phyloP scores from a whole-genome alignment of 2,888 invertebrate genomes.

The Gasteruption jaculator region DNA sequence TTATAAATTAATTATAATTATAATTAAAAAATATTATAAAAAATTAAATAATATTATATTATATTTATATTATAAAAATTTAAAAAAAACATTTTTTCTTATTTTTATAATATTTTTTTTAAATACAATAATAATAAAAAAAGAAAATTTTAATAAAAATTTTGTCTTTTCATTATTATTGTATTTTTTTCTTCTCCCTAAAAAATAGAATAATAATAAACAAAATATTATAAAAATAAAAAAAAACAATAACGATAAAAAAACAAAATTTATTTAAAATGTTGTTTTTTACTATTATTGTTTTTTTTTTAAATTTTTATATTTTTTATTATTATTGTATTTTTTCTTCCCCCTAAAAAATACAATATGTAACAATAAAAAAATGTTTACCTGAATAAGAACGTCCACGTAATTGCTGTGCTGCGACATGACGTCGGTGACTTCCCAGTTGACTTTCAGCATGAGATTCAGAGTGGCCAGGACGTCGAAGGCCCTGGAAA shows the following conservation, averaged over 20 bases:
- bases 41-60: slow-evolving; percentile 3
- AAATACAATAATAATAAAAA: not conserved
- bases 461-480: slow-evolving; percentile 75
- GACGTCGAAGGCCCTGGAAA: slow-evolving; percentile 74
- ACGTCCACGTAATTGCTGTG: slow-evolving; percentile 87
- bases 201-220: slow-evolving; percentile 4
- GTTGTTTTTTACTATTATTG: no score
- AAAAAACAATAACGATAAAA: no score
- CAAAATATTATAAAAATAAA: slow-evolving; percentile 6
- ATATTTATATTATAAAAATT: slow-evolving; percentile 1
- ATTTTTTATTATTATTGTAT: not conserved
- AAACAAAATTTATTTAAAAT: not conserved
- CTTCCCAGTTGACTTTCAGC: slow-evolving; percentile 91
- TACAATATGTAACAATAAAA: not conserved
- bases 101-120: no score
- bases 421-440: slow-evolving; percentile 91
- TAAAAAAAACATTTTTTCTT: no score
- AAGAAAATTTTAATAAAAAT: not conserved
- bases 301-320: no score
- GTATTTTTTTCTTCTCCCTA: no score
- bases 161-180: no score
- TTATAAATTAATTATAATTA: slow-evolving; percentile 6
- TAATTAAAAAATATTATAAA: no score
- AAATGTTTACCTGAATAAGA: slow-evolving; percentile 58
- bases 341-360: not conserved